Base-by-base conservation (phyloP, 2,888 invertebrate genomes). In the Myopa tessellatipennis region DNA sequence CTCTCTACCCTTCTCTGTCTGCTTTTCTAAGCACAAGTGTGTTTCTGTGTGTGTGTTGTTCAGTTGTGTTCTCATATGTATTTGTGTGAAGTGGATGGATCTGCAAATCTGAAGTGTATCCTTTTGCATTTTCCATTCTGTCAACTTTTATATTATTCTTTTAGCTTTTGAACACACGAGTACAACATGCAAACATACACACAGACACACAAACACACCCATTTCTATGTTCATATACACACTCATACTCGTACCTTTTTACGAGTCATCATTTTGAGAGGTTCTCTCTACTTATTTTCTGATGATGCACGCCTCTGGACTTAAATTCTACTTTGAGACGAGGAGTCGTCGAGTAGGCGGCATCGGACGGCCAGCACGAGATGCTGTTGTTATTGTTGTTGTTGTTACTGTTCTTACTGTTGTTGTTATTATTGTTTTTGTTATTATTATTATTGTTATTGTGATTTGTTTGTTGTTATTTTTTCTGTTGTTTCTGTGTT, bases 81-180 rank as follows among this genome's bases (percentile, higher is more conserved):
- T 76, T 60, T 76, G 75, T 63, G 40, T 67, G 60, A 52, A 74
- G 74, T 74, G 68, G 74, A 69, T 77, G 78, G 55, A 78, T 77
- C 76, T 79, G 79, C 67, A 77, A 77, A 77, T 75, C 75, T 79
- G 79, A 79, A 77, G 79, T 77, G 77, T 74, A 79, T 79, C 77
- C 79, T 79, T 74, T 77, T 79, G 74, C 69, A 69, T 73, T 72
- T 79, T 79, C 73, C 74, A 74, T 74, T 72, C 79, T 79, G 79
- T 79, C 79, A 79, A 75, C 79, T 77, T 76, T 70, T 79, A 71
- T 75, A 79, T 79, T 79, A 79, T 79, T 79, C 79, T 79, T 79
- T 79, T 79, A 74, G 79, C 77, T 77, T 79, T 77, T 77, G 77
- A 8, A 75, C 74, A 72, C 67, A 50, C 55, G 50, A 7, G n/a